Evolutionary conservation across 1,140 invertebrate genomes (phyloP), one percentile per base, ranked within the genome.

Genomic region (Bombus balteatus): DNA sequence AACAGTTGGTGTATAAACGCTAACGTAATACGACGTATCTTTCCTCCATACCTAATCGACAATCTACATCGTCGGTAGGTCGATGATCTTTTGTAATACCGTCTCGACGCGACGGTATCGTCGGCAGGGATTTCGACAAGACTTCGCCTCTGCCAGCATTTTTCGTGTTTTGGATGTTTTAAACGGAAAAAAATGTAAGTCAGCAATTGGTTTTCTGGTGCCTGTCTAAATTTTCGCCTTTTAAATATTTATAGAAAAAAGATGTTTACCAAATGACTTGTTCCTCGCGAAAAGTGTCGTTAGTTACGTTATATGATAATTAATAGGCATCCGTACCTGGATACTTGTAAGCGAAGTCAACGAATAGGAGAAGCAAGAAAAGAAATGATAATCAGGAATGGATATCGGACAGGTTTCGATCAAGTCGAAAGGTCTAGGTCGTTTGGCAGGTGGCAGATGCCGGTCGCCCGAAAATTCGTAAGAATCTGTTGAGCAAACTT

Each of bases 351-450:
- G 47, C 28, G 12, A 62, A 62, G 59, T 62, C 28, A 28, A 28
- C 28, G 59, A n/a, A 10, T 62, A 12, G 12, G 2, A n/a, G 28
- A 43, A n/a, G 5, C 5, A 47, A 53, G 59, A 76, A 79, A 83
- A 86, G 89, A 47, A 47, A 85, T 86, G 66, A 78, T 74, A 34
- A 39, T 77, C 88, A 75, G 79, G 88, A 89, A 92, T 80, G 82
- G 65, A 92, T 93, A 62, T 62, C 28, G 92, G 87, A 92, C 89
- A 83, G 85, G 89, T 83, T 84, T 78, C 87, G 68, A 5, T 65
- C 73, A 37, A 72, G 85, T 85, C 83, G 87, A 94, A 94, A 94
- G 94, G 93, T 94, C 93, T 94, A 94, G 93, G 93, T 94, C 93
- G 85, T 39, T 62, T 25, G 76, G 65, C 62, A n/a, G 32, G 74